Conservation (phyloP, 2,113 vertebrate genomes). For the Motacilla alba region DNA sequence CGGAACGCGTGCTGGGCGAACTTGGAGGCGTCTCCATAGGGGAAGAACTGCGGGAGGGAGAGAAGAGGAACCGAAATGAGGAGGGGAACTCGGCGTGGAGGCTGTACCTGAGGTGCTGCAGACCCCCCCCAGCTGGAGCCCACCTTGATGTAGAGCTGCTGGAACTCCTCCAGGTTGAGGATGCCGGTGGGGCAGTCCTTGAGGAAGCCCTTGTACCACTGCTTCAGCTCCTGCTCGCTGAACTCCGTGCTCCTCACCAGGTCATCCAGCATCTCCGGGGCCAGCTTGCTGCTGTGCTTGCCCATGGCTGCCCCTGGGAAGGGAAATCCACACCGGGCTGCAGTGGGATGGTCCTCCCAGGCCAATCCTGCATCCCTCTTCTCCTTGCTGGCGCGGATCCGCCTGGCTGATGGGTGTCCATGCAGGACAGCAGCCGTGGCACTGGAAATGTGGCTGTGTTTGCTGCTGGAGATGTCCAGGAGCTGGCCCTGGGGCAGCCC, state of each 20-base stretch:
- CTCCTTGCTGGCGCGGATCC: not conserved
- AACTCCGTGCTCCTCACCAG: conserved; percentile 95
- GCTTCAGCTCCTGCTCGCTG: conserved; percentile 96
- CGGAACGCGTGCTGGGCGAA: conserved; percentile 97
- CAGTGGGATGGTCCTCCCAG: not conserved
- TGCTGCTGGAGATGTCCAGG: not conserved
- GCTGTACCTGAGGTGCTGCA: not conserved
- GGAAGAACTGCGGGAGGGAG: conserved; percentile 84
- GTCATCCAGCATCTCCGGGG: conserved; percentile 94
- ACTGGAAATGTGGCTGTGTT: not conserved
- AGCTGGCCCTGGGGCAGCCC: not conserved
- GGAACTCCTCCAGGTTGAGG: conserved; percentile 97
- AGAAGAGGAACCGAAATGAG: fast-evolving
- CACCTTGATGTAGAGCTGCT: conserved; percentile 98
- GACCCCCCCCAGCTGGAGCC: not conserved
- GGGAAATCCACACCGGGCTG: fast-evolving
- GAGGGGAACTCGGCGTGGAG: fast-evolving
- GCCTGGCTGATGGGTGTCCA: fast-evolving
- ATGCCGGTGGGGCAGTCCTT: conserved; percentile 96
- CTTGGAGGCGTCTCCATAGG: conserved; percentile 96
- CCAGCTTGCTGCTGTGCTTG: conserved; percentile 97
- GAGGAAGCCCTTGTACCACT: conserved; percentile 99
- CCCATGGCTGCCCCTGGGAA: conserved; percentile 82
- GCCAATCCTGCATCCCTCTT: fast-evolving
- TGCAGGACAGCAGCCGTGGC: fast-evolving